phyloP scores from a whole-genome alignment of 2,113 vertebrate genomes.

The Pipa parva region DNA sequence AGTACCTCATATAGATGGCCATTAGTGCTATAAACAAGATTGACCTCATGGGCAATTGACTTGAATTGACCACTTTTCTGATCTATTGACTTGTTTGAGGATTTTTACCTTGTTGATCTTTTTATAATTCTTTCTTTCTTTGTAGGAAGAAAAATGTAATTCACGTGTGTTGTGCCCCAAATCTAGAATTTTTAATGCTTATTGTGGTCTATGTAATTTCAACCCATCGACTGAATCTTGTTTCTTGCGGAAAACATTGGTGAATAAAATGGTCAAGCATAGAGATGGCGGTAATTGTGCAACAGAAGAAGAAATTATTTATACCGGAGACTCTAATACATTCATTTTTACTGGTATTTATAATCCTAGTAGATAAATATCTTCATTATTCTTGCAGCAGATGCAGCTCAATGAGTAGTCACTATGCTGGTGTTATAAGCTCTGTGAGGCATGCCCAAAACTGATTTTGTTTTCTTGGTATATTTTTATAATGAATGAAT shows the following conservation, averaged over 20 bases:
- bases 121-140: conserved; percentile 15
- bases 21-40: too few species aligned
- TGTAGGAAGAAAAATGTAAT: conserved; percentile 65
- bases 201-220: conserved; percentile 80
- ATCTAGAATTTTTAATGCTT: conserved; percentile 59
- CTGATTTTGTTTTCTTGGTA: too few species aligned
- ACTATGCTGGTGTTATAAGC: too few species aligned
- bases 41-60: too few species aligned
- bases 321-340: conserved; percentile 57
- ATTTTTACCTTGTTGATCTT: background rate
- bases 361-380: too few species aligned
- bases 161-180: conserved; percentile 67
- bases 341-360: conserved; percentile 77
- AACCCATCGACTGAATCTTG: conserved; percentile 64
- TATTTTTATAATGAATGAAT: too few species aligned
- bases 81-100: too few species aligned
- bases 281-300: conserved; percentile 55
- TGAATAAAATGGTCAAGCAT: background rate
- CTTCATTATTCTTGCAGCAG: too few species aligned
- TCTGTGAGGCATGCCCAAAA: too few species aligned
- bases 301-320: conserved; percentile 67
- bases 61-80: too few species aligned
- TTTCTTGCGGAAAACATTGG: conserved; percentile 54
- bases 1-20: too few species aligned
- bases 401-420: too few species aligned